phyloP scores from a whole-genome alignment of 2,888 invertebrate genomes.

The Lasioglossum malachurum region DNA sequence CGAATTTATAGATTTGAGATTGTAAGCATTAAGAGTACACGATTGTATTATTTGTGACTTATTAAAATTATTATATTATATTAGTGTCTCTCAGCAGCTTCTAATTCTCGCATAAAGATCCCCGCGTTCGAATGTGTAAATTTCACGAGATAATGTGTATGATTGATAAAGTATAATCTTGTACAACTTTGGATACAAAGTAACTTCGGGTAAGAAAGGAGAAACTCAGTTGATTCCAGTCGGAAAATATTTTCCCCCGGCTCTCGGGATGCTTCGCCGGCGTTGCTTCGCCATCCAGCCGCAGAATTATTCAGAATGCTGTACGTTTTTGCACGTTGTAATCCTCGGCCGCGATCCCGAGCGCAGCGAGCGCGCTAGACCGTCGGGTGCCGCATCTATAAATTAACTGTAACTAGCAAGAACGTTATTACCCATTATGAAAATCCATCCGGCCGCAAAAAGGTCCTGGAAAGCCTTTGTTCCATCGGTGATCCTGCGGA shows the following conservation, averaged over 20 bases:
- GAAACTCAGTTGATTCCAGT: neutral
- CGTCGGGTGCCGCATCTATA: conserved; percentile 1
- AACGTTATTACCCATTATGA: conserved; percentile 50
- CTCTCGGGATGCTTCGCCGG: neutral
- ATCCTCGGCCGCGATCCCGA: neutral
- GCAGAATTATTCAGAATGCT: neutral
- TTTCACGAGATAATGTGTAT: neutral
- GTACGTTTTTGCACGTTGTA: neutral
- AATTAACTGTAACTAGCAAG: conserved; percentile 42
- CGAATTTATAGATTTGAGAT: too few relatives aligned
- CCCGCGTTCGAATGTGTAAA: too few relatives aligned
- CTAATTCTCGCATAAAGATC: too few relatives aligned
- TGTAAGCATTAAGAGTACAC: too few relatives aligned
- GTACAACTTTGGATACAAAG: neutral
- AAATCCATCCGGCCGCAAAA: conserved; percentile 41
- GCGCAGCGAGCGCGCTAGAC: neutral
- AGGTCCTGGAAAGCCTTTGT: conserved; percentile 52
- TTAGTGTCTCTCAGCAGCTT: too few relatives aligned
- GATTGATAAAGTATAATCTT: neutral
- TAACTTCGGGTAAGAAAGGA: neutral
- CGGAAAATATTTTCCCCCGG: neutral
- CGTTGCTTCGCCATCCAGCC: neutral
- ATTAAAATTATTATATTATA: neutral
- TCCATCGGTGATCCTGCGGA: conserved; percentile 31
- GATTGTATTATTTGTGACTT: neutral